These are phyloP conservation scores for Patella depressa DNA, from an alignment of 2,888 invertebrate genomes.

Conservation along the genomic window DNA sequence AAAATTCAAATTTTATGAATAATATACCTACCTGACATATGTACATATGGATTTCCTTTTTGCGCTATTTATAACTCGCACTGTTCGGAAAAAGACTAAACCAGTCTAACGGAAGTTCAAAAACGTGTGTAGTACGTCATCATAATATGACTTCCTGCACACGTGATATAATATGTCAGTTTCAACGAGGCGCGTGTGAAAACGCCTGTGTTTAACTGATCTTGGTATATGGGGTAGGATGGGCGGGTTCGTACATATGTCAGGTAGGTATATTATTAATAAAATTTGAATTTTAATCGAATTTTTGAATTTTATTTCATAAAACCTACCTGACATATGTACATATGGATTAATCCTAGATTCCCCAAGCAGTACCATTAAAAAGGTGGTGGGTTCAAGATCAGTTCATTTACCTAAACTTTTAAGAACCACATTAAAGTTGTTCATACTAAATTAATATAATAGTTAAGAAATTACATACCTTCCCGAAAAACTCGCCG, in stretches of 20 bases:
- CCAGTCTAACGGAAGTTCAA: too few relatives aligned
- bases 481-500: slow-evolving; percentile 6
- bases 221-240: background rate
- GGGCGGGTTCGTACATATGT: background rate
- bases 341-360: background rate
- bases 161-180: background rate
- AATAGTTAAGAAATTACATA: background rate
- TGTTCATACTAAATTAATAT: background rate
- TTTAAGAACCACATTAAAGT: background rate
- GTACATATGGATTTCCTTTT: too few relatives aligned
- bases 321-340: background rate
- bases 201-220: too few relatives aligned
- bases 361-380: background rate
- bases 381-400: background rate
- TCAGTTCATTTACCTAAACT: background rate
- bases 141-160: background rate
- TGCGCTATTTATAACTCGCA: too few relatives aligned
- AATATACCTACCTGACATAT: too few relatives aligned
- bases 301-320: background rate
- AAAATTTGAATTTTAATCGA: background rate
- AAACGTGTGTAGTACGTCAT: too few relatives aligned
- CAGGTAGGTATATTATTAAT: background rate
- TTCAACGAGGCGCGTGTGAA: background rate
- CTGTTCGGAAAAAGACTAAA: too few relatives aligned
- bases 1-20: too few relatives aligned